Conservation (phyloP, 2,888 invertebrate species). For the Drosophila putrida region DNA sequence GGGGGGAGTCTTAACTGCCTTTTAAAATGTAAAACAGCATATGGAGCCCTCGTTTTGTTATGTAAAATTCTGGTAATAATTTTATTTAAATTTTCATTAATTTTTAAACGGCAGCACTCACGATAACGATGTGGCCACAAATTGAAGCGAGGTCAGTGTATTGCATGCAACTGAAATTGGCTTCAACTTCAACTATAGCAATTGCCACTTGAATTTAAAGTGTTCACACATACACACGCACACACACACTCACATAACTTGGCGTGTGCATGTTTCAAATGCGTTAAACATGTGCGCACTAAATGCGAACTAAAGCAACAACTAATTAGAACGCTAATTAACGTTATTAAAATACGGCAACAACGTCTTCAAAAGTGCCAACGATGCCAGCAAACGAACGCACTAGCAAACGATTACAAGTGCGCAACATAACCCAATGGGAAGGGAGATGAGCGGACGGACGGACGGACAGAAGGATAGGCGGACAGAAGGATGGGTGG, state of each 20-base stretch:
- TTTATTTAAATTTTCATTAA: constrained; percentile 66
- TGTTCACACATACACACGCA: neutral
- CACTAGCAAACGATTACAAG: constrained; percentile 41
- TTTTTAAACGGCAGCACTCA: constrained; percentile 56
- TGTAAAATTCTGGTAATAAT: constrained; percentile 60
- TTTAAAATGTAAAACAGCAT: neutral
- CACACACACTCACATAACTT: neutral
- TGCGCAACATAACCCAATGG: constrained; percentile 28
- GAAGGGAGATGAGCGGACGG: too few species aligned
- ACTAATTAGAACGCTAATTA: constrained; percentile 79
- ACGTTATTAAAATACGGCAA: constrained; percentile 74
- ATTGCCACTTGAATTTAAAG: constrained; percentile 53
- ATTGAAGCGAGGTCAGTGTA: constrained; percentile 14
- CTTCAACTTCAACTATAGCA: constrained; percentile 10
- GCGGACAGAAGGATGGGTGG: neutral
- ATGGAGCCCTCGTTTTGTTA: constrained; percentile 58
- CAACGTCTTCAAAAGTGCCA: constrained; percentile 33
- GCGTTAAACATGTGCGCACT: constrained; percentile 53
- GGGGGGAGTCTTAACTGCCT: neutral
- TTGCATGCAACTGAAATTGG: constrained; percentile 16
- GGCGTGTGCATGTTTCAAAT: constrained; percentile 60
- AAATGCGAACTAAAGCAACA: constrained; percentile 66
- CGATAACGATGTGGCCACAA: constrained; percentile 22
- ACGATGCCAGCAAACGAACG: constrained; percentile 36
- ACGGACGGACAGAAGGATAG: neutral